Evolutionary conservation across 2,888 invertebrate genomes (phyloP).

Genomic region (Melanotus villosus): DNA sequence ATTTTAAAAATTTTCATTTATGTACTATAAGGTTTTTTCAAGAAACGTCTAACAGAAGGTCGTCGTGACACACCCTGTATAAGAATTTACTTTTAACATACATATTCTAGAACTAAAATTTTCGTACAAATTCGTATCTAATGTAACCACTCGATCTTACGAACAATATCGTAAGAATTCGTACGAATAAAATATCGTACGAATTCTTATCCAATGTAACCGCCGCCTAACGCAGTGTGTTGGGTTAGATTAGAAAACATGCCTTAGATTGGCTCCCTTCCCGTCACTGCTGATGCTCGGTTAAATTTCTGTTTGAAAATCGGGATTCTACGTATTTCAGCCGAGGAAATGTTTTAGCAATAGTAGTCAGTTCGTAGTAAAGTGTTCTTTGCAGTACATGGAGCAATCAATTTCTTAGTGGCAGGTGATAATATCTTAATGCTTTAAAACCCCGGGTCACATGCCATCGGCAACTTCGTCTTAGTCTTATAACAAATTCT

Average conservation of each 20-base stretch:
- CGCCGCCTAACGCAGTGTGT: constrained; percentile 33
- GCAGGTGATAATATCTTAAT: constrained; percentile 35
- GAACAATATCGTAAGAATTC: too few species aligned
- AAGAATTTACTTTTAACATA: too few species aligned
- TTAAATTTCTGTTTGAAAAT: constrained; percentile 33
- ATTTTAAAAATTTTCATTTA: too few species aligned
- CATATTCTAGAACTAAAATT: too few species aligned
- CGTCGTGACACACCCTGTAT: too few species aligned
- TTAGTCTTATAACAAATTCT: constrained; percentile 33
- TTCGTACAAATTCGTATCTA: too few species aligned
- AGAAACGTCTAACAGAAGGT: too few species aligned
- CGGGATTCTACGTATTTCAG: not conserved
- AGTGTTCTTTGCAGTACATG: constrained; percentile 17
- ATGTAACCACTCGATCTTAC: too few species aligned
- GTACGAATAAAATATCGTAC: too few species aligned
- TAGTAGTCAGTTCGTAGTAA: constrained; percentile 21
- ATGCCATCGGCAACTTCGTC: constrained; percentile 29
- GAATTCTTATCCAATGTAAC: too few species aligned
- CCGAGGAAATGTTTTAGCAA: not conserved
- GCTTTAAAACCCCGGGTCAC: constrained; percentile 25
- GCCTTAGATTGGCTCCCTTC: constrained; percentile 30
- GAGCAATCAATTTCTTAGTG: constrained; percentile 31
- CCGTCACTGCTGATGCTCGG: constrained; percentile 25
- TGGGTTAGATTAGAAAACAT: constrained; percentile 29
- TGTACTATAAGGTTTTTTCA: too few species aligned